Evolutionary conservation across 2,113 vertebrate species (phyloP).

Genomic region (Haemorhous mexicanus): DNA sequence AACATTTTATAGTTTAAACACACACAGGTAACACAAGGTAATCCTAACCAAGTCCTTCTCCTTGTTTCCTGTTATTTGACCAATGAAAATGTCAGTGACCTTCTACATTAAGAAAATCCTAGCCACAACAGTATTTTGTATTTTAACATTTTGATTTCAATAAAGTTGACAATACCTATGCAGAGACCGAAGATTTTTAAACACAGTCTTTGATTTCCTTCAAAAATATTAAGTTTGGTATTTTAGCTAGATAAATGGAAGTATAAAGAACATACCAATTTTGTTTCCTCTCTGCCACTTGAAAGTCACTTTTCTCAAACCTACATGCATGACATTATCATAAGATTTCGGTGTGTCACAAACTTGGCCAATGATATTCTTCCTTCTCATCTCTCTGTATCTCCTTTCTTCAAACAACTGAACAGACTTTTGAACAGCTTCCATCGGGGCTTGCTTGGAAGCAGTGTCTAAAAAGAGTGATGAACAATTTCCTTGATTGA

Average conservation of each 20-base stretch:
- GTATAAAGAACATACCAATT: slow-evolving; percentile 81
- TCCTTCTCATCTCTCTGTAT: slow-evolving; percentile 89
- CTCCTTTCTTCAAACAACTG: slow-evolving; percentile 89
- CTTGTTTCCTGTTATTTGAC: neutral
- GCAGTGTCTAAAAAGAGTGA: slow-evolving; percentile 75
- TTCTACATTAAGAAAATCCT: neutral
- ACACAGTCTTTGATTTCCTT: neutral
- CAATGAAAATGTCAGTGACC: neutral
- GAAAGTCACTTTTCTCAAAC: slow-evolving; percentile 97
- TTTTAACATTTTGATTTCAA: neutral
- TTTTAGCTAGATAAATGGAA: neutral
- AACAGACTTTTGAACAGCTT: slow-evolving; percentile 88
- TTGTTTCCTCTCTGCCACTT: slow-evolving; percentile 99
- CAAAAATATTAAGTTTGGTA: neutral
- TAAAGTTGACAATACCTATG: neutral
- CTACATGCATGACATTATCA: slow-evolving; percentile 96
- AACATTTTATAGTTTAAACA: neutral
- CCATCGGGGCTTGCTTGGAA: slow-evolving; percentile 88
- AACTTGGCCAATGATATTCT: slow-evolving; percentile 97
- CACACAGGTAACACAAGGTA: neutral
- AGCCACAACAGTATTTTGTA: neutral
- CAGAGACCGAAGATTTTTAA: neutral
- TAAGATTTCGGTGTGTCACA: slow-evolving; percentile 96
- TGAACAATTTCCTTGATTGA: neutral
- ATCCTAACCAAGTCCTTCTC: neutral